Evolutionary conservation across 2,797 vertebrate species (phyloP).

Genomic region (Rousettus madagascariensis): DNA sequence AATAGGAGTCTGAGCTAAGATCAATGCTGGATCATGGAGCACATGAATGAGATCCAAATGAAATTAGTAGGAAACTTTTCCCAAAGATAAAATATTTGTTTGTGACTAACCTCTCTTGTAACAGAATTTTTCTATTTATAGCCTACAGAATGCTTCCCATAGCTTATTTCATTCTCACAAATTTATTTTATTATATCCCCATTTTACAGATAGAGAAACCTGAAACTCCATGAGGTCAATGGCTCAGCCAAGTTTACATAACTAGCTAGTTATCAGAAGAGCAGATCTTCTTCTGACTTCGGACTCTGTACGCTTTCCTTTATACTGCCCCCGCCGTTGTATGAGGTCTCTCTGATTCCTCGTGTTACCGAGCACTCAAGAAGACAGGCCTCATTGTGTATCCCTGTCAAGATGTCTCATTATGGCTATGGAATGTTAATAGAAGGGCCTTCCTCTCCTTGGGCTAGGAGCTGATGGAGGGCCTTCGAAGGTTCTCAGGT

Average conservation of each 20-base stretch:
- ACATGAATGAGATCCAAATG: not conserved
- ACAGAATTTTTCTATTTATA: not conserved
- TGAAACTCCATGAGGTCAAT: not conserved
- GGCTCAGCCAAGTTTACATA: not conserved
- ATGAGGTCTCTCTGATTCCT: not conserved
- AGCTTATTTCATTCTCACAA: not conserved
- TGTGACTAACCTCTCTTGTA: not conserved
- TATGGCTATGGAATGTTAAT: not conserved
- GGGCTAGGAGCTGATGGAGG: not conserved
- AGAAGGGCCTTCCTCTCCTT: not conserved
- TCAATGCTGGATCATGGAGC: not conserved
- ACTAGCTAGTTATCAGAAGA: not conserved
- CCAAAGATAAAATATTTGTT: not conserved
- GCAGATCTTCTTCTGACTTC: not conserved
- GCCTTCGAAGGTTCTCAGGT: not conserved
- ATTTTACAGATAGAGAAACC: not conserved
- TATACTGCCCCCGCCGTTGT: rapidly evolving
- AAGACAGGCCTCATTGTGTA: not conserved
- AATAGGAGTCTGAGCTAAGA: not conserved
- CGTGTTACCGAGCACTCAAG: not conserved
- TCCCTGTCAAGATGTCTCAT: not conserved
- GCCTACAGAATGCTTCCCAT: not conserved
- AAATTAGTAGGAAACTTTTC: not conserved
- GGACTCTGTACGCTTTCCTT: not conserved
- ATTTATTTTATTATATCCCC: not conserved